Evolutionary conservation across 2,113 vertebrate genomes (phyloP), one percentile per base, ranked within the genome.

Genomic region (Hassar affinis): DNA sequence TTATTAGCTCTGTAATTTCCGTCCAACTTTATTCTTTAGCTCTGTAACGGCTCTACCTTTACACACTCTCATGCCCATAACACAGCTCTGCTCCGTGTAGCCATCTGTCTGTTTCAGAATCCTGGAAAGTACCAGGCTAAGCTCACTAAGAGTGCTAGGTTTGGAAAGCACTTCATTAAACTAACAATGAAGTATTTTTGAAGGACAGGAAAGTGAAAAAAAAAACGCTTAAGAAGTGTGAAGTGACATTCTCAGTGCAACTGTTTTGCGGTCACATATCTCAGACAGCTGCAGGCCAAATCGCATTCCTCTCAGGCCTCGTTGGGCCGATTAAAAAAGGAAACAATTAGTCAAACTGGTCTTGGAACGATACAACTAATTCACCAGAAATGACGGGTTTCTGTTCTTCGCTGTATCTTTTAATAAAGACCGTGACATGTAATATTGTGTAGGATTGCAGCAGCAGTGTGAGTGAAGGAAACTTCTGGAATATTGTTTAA

Each of bases 121-220:
- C 90, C n/a, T 0, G 90, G 90, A 91, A 91, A 85, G 88, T 85
- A 81, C 69, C 84, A n/a, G 57, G n/a, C 59, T 68, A 79, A 75
- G 79, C 61, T 77, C 69, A 33, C 81, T 92, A 85, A 92, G 90
- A 90, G 84, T n/a, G 87, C 82, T 88, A 87, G 89, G 89, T 92
- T 91, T 89, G 83, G 89, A 89, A 88, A 91, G 88, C 91, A 91
- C 92, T 94, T 93, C 88, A 94, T 94, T 93, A 92, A 93, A 91
- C 91, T 88, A 92, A 94, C 92, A 93, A 91, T 92, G 91, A 90
- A 91, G 88, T 86, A 90, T 92, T 94, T 93, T 91, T 91, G 90
- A 87, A 90, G 89, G 90, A 91, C 85, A 79, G 49, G 51, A 47
- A 76, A 54, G 20, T 45, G 8, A 86, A 79, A 78, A 80, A 90